phyloP scores from a whole-genome alignment of 2,797 vertebrate species.

The Tenualosa thibaudeaui region DNA sequence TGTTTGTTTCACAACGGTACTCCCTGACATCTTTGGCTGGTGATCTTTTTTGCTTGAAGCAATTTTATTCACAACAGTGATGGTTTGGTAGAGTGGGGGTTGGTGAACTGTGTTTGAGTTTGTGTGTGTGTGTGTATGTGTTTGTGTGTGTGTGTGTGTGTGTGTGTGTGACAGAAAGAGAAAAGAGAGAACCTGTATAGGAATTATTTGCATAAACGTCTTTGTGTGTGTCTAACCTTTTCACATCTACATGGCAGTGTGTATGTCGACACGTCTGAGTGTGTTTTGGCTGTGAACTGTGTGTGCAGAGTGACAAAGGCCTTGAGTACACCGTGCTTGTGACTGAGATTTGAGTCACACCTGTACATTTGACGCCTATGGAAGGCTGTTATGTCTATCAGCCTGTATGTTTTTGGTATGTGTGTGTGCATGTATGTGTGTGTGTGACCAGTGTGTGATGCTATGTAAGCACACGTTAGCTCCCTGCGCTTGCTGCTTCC shows the following conservation, averaged over 20 bases:
- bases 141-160: background rate
- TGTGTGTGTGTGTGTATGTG: background rate
- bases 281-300: conserved; percentile 4
- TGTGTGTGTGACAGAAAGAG: background rate
- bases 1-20: background rate
- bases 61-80: background rate
- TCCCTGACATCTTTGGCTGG: background rate
- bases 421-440: background rate
- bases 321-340: background rate
- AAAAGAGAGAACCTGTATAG: too few relatives aligned
- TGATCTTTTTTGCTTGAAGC: background rate
- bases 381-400: background rate
- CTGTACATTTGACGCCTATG: background rate
- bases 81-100: background rate
- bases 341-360: background rate
- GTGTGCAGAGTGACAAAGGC: background rate
- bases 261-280: background rate
- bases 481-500: background rate
- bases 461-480: conserved; percentile 4
- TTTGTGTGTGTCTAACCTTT: background rate
- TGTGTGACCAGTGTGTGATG: background rate
- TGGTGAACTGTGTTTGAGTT: background rate
- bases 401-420: background rate
- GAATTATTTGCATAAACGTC: background rate
- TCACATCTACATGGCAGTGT: background rate